A percentile compares a stretch with the other conserved stretches of the same genome.
Conservation (phyloP, 2,113 vertebrate species). For the Pardalotus punctatus region DNA sequence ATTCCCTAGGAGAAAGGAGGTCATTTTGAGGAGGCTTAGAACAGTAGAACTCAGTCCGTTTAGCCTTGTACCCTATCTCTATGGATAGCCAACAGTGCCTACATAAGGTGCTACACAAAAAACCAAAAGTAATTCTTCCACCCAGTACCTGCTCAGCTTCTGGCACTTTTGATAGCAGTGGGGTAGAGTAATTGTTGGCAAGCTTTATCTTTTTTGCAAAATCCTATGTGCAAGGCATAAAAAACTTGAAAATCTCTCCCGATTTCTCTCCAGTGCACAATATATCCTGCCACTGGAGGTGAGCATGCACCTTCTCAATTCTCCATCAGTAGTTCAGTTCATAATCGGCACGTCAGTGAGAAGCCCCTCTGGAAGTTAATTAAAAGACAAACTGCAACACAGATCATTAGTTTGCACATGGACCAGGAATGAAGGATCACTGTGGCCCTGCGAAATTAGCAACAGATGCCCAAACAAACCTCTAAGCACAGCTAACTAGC, state of each 20-base stretch:
- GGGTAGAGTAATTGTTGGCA: neutral
- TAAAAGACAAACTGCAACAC: conserved; percentile 37
- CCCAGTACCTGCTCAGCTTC: neutral
- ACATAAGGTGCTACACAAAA: neutral
- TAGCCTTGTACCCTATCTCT: neutral
- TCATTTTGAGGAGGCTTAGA: neutral
- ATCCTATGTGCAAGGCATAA: neutral
- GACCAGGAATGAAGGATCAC: neutral
- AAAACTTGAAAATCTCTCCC: neutral
- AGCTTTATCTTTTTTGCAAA: neutral
- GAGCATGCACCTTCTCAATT: neutral
- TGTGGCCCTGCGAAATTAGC: neutral
- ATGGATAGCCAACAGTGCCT: neutral
- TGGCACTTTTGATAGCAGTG: neutral
- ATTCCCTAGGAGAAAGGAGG: neutral
- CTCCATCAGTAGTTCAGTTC: neutral
- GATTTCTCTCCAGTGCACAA: neutral
- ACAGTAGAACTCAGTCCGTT: neutral
- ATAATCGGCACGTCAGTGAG: neutral
- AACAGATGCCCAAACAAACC: conserved; percentile 26
- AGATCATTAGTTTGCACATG: conserved; percentile 21
- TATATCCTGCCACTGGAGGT: neutral
- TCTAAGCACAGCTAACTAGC: neutral
- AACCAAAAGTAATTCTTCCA: neutral
- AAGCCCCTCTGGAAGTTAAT: conserved; percentile 16